These are phyloP conservation scores for Chrosomus eos DNA, from an alignment of 2,797 vertebrate genomes.

Conservation along the genomic window DNA sequence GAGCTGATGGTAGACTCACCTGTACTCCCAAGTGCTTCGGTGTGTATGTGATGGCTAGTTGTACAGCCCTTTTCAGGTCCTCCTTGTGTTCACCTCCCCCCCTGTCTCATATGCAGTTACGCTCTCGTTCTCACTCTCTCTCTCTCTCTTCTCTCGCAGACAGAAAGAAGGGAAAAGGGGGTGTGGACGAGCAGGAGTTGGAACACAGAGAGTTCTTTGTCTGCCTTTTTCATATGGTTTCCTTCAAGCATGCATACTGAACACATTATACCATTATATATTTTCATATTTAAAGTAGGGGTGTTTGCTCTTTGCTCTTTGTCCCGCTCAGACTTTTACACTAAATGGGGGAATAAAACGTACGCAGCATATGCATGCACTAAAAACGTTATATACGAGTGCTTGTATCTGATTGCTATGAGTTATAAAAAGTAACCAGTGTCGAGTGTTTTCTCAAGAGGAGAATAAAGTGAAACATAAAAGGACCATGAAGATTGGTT, in stretches of 20 bases:
- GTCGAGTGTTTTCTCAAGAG: conserved; percentile 51
- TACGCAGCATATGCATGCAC: conserved; percentile 57
- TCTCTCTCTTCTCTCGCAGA: conserved; percentile 60
- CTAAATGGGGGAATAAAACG: conserved; percentile 63
- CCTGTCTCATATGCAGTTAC: conserved; percentile 34
- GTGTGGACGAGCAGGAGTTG: conserved; percentile 71
- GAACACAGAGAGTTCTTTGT: conserved; percentile 85
- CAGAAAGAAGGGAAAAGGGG: conserved; percentile 70
- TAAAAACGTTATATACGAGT: conserved; percentile 42
- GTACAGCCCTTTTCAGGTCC: conserved; percentile 74
- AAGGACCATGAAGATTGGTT: conserved; percentile 49
- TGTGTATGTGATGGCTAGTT: conserved; percentile 59
- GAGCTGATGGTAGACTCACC: conserved; percentile 58
- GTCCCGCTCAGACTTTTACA: conserved; percentile 5
- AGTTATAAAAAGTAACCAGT: conserved; percentile 56
- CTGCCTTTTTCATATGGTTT: conserved; percentile 86
- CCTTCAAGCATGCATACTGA: conserved; percentile 85
- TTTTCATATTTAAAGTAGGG: conserved; percentile 81
- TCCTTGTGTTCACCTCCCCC: conserved; percentile 53
- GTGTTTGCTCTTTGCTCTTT: conserved; percentile 62
- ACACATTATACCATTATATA: conserved; percentile 85
- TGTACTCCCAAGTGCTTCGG: conserved; percentile 51
- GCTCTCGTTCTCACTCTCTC: conserved; percentile 24
- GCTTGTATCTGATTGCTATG: conserved; percentile 50
- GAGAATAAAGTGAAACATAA: conserved; percentile 46